phyloP scores from a whole-genome alignment of 2,113 vertebrate species.

The Phrynocephalus versicolor region DNA sequence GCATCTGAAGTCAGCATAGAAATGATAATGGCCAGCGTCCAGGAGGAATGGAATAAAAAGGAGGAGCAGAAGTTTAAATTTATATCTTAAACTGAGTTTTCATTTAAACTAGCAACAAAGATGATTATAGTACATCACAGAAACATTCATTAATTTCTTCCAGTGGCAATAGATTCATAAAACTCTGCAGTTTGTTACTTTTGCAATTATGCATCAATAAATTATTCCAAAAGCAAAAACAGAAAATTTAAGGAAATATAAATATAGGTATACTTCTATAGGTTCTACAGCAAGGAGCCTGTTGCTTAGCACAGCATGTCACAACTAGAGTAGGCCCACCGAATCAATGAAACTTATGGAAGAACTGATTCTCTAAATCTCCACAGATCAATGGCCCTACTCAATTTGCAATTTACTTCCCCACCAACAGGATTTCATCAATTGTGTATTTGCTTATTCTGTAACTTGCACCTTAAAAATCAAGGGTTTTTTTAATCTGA shows the following conservation, averaged over 20 bases:
- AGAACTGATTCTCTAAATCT: too few species aligned
- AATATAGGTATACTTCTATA: rapidly evolving
- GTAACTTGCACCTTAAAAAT: too few species aligned
- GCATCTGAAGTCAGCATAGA: too few species aligned
- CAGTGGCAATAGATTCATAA: not conserved
- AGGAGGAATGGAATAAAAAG: not conserved
- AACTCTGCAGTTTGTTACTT: not conserved
- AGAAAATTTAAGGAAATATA: not conserved
- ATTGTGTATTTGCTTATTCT: not conserved
- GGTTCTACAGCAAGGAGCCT: not conserved
- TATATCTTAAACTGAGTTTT: not conserved
- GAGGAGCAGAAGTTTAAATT: not conserved
- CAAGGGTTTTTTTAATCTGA: too few species aligned
- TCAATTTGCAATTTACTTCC: too few species aligned
- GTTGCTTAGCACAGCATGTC: too few species aligned
- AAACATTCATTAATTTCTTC: not conserved
- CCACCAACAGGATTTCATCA: too few species aligned
- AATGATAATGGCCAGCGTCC: not conserved
- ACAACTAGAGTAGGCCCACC: too few species aligned
- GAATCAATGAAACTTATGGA: too few species aligned
- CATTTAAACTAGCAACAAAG: not conserved
- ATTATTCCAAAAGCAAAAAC: rapidly evolving
- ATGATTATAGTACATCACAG: not conserved
- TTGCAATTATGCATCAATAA: not conserved
- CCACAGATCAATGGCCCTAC: too few species aligned